These are phyloP conservation scores for Neodiprion fabricii DNA, from an alignment of 1,140 invertebrate genomes.

Conservation along the genomic window DNA sequence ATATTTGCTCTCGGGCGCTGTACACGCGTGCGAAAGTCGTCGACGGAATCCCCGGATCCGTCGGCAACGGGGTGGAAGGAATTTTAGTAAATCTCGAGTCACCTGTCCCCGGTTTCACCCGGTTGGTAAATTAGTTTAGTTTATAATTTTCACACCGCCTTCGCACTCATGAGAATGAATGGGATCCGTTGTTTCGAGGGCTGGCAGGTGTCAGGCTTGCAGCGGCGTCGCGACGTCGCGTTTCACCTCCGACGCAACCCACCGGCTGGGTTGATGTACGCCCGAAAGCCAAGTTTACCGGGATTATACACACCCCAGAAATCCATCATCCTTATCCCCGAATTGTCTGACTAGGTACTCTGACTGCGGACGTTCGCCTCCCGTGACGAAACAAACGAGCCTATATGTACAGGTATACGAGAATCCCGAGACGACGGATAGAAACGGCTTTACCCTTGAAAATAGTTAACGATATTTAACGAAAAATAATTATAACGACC, in stretches of 20 bases:
- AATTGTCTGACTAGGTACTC: background rate
- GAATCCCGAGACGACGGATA: too few relatives aligned
- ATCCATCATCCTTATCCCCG: background rate
- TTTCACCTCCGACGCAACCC: constrained; percentile 19
- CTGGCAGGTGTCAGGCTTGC: constrained; percentile 30
- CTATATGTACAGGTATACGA: too few relatives aligned
- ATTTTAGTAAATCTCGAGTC: constrained; percentile 11
- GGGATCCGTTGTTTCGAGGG: constrained; percentile 29
- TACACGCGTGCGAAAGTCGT: too few relatives aligned
- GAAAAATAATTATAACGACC: too few relatives aligned
- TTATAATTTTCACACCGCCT: constrained; percentile 40
- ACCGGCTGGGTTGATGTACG: constrained; percentile 27
- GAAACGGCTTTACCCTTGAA: too few relatives aligned
- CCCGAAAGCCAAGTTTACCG: constrained; percentile 28
- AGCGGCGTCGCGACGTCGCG: constrained; percentile 29
- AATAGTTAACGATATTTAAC: too few relatives aligned
- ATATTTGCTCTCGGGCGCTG: too few relatives aligned
- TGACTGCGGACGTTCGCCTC: background rate
- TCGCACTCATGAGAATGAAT: constrained; percentile 37
- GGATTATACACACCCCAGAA: constrained; percentile 22
- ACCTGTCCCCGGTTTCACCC: background rate
- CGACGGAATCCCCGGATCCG: too few relatives aligned
- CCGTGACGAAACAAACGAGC: background rate
- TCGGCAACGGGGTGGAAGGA: background rate
- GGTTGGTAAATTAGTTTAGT: constrained; percentile 43